phyloP scores from a whole-genome alignment of 2,797 vertebrate genomes.

The Selene dorsalis region DNA sequence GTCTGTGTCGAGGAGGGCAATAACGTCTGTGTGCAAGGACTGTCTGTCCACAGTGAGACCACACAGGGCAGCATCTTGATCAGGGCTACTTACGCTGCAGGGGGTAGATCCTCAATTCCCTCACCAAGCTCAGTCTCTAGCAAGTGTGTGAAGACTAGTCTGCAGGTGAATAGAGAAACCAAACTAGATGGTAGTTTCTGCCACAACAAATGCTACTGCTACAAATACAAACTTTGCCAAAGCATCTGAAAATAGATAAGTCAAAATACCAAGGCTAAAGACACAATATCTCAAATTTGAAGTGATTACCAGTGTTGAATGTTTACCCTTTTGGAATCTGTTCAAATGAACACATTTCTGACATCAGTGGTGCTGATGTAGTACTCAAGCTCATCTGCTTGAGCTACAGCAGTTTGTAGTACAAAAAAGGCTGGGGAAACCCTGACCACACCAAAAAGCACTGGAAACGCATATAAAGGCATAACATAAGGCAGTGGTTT shows the following conservation, averaged over 20 bases:
- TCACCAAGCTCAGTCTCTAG: not conserved
- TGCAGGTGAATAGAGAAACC: not conserved
- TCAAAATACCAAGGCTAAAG: not conserved
- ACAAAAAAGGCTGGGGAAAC: not conserved
- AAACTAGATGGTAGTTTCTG: not conserved
- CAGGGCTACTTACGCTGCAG: not conserved
- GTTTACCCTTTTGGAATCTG: not conserved
- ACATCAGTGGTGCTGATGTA: not conserved
- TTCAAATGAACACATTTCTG: not conserved
- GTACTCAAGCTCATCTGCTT: not conserved
- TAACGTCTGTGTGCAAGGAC: not conserved
- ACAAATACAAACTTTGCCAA: not conserved
- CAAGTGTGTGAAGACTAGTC: not conserved
- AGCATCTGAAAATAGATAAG: no score
- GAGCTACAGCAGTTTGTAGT: not conserved
- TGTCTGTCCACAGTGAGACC: not conserved
- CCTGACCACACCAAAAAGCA: not conserved
- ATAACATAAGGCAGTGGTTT: not conserved
- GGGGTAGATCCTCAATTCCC: not conserved
- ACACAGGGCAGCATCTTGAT: not conserved
- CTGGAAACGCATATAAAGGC: not conserved
- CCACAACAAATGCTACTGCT: not conserved
- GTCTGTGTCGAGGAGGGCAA: not conserved
- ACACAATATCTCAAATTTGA: not conserved
- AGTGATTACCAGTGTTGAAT: not conserved